phyloP scores from a whole-genome alignment of 2,888 invertebrate species.

The Drosophila nigritarsus region DNA sequence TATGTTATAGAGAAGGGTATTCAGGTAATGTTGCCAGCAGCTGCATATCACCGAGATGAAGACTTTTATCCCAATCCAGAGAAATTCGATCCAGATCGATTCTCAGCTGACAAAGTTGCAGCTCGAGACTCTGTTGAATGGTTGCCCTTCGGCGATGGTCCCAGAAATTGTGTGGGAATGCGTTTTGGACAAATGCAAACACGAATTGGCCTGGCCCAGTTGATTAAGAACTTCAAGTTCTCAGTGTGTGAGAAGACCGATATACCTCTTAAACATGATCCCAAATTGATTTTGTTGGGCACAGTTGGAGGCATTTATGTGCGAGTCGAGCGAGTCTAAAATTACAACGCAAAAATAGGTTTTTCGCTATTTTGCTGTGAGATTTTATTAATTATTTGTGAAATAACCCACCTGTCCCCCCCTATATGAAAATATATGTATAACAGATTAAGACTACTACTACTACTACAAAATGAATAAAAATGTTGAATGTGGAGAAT shows the following conservation, averaged over 20 bases:
- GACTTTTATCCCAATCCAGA: slow-evolving; percentile 86
- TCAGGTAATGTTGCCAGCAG: slow-evolving; percentile 70
- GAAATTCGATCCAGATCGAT: slow-evolving; percentile 88
- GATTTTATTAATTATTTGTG: background rate
- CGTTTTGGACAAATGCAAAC: slow-evolving; percentile 83
- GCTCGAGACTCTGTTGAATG: slow-evolving; percentile 84
- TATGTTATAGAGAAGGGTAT: slow-evolving; percentile 85
- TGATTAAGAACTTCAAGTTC: slow-evolving; percentile 77
- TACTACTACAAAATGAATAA: background rate
- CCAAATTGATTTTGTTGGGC: slow-evolving; percentile 48
- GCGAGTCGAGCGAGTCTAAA: slow-evolving; percentile 35
- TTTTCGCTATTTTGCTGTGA: background rate
- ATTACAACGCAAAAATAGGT: background rate
- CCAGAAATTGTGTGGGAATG: slow-evolving; percentile 82
- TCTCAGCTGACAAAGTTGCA: slow-evolving; percentile 86
- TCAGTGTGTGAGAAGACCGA: slow-evolving; percentile 62
- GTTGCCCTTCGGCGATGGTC: slow-evolving; percentile 83
- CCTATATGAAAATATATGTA: no score
- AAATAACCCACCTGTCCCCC: background rate
- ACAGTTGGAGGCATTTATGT: slow-evolving; percentile 54
- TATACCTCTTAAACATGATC: slow-evolving; percentile 63
- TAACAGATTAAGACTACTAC: no score
- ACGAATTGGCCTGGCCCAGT: slow-evolving; percentile 73
- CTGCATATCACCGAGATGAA: slow-evolving; percentile 87
- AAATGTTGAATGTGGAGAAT: background rate